Percentiles rank a stretch among this genome's conserved stretches.
These are phyloP conservation scores for Ceratotherium simum DNA, from an alignment of 2,113 vertebrate species.

Conservation along the genomic window DNA sequence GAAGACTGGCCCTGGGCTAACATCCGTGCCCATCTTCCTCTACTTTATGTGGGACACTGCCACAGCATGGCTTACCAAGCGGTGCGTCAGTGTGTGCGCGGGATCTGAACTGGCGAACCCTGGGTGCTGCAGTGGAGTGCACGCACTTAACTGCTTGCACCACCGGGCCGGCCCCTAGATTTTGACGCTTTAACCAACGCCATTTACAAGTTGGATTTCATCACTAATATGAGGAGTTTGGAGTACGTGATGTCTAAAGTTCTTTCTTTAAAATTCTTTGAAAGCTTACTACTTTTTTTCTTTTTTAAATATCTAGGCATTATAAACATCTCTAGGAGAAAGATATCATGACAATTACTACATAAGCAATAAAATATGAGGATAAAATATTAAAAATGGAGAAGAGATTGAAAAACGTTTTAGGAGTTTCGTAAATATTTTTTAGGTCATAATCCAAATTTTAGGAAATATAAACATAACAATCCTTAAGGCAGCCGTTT, in stretches of 20 bases:
- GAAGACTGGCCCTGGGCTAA: no score
- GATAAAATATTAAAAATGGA: slow-evolving; percentile 4
- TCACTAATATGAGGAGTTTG: background rate
- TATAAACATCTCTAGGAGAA: slow-evolving; percentile 5
- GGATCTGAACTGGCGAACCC: no score
- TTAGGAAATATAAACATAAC: background rate
- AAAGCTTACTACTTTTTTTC: background rate
- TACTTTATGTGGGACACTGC: no score
- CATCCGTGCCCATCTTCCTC: no score
- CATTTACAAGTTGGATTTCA: background rate
- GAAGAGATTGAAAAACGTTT: background rate
- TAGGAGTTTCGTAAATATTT: background rate
- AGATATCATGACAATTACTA: background rate
- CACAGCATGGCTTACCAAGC: no score
- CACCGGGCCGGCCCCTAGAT: background rate
- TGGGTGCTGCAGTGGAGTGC: no score
- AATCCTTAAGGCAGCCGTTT: background rate
- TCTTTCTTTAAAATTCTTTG: background rate
- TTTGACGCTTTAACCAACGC: no score
- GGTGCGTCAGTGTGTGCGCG: no score
- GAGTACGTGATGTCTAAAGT: background rate
- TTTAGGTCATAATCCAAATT: background rate
- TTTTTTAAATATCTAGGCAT: background rate
- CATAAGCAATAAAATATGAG: background rate
- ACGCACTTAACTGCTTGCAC: no score